A percentile compares a stretch with the other conserved stretches of the same genome.
phyloP scores from a whole-genome alignment of 2,797 vertebrate genomes.

The Diplodus sargus region DNA sequence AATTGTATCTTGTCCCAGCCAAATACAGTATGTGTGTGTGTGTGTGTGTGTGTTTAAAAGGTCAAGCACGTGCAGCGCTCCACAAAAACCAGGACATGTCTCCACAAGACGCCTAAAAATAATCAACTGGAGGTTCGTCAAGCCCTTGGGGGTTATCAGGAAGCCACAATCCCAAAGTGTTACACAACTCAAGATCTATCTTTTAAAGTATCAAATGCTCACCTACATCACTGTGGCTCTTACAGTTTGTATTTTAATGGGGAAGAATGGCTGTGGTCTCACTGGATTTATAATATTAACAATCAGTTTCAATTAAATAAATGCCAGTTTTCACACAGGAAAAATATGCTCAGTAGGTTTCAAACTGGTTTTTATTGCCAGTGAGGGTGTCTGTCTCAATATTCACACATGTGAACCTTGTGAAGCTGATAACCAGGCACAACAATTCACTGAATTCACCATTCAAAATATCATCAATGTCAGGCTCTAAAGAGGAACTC shows the following conservation, averaged over 20 bases:
- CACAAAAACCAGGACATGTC: conserved; percentile 31
- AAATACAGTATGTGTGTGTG: not conserved
- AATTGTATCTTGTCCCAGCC: not conserved
- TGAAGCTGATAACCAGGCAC: not conserved
- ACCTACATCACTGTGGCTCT: not conserved
- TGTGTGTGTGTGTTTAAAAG: conserved; percentile 1
- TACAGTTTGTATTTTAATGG: not conserved
- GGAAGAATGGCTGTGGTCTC: not conserved
- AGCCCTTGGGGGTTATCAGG: not conserved
- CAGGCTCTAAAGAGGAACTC: not conserved
- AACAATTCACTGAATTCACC: not conserved
- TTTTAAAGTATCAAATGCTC: not conserved
- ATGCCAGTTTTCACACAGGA: not conserved
- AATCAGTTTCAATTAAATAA: not conserved
- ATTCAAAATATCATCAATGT: too few relatives aligned
- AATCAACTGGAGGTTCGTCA: not conserved
- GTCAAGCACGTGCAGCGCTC: conserved; percentile 12
- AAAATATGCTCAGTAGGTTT: not conserved
- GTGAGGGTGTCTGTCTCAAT: not conserved
- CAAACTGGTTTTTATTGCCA: too few relatives aligned
- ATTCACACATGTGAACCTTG: not conserved
- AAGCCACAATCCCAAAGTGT: not conserved
- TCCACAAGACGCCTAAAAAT: conserved; percentile 12
- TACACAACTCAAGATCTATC: not conserved
- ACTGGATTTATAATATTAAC: not conserved